phyloP scores from a whole-genome alignment of 2,797 vertebrate species.

The Peromyscus aztecus region DNA sequence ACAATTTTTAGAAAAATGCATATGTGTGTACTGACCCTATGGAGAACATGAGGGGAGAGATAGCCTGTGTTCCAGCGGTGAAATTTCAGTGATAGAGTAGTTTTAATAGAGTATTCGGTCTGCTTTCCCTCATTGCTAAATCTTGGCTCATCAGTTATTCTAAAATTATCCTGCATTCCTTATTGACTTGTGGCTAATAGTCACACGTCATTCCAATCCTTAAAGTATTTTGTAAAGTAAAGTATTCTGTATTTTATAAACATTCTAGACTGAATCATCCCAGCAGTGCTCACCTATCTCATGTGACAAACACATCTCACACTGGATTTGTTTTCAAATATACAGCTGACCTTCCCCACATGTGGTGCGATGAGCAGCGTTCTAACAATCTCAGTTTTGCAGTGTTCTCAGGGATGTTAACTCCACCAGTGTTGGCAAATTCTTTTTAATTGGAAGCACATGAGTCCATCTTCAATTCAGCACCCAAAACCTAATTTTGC shows the following conservation, averaged over 20 bases:
- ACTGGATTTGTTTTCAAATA: conserved; percentile 3
- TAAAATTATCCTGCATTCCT: conserved; percentile 16
- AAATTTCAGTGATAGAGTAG: neutral
- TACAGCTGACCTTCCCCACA: neutral
- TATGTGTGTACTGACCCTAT: neutral
- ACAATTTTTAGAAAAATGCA: neutral
- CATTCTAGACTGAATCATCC: neutral
- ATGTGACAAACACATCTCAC: neutral
- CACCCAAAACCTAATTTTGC: neutral
- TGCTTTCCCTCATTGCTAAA: neutral
- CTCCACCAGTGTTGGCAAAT: neutral
- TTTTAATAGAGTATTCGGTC: conserved; percentile 22
- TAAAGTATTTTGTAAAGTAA: too few species aligned
- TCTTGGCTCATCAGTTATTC: neutral
- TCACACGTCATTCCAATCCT: neutral
- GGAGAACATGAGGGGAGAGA: neutral
- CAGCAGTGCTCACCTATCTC: conserved; percentile 29
- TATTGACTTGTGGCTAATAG: neutral
- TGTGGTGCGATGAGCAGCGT: neutral
- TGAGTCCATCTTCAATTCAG: neutral
- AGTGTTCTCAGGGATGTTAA: neutral
- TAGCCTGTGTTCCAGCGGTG: neutral
- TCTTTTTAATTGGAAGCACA: conserved; percentile 40
- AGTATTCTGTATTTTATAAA: conserved; percentile 20
- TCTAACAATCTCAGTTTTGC: neutral